A percentile compares a stretch with the other conserved stretches of the same genome.
These are phyloP conservation scores for Takifugu rubripes DNA, from an alignment of 2,797 vertebrate genomes.

Conservation along the genomic window DNA sequence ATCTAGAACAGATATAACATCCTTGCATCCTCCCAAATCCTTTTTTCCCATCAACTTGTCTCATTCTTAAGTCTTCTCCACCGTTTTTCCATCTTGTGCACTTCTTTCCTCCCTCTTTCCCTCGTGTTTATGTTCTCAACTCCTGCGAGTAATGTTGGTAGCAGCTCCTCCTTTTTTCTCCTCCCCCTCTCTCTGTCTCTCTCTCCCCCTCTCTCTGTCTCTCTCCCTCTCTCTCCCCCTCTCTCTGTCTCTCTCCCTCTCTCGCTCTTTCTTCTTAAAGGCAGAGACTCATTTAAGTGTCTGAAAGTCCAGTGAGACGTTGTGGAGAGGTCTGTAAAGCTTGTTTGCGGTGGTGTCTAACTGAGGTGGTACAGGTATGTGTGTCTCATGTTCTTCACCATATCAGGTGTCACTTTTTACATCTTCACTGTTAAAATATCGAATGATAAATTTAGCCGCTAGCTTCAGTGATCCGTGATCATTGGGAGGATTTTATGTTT, in stretches of 20 bases:
- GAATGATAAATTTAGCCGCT: neutral
- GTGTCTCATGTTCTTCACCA: neutral
- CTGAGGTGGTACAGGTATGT: constrained; percentile 36
- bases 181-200: constrained; percentile 5
- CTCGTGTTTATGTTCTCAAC: constrained; percentile 46
- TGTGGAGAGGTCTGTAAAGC: constrained; percentile 10
- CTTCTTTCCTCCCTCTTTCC: too few relatives aligned
- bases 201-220: neutral
- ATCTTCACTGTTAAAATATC: neutral
- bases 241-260: constrained; percentile 1
- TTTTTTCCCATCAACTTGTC: too few relatives aligned
- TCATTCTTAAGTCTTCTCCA: neutral
- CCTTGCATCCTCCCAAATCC: too few relatives aligned
- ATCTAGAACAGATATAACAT: too few relatives aligned
- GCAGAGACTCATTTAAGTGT: constrained; percentile 21
- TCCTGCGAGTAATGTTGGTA: constrained; percentile 25
- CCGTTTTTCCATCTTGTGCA: neutral
- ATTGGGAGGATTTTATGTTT: too few relatives aligned
- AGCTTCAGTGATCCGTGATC: too few relatives aligned
- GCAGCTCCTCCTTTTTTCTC: constrained; percentile 3
- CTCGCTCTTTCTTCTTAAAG: constrained; percentile 2
- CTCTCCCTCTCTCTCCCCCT: neutral
- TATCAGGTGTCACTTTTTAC: neutral
- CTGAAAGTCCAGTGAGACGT: constrained; percentile 2
- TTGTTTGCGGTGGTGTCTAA: constrained; percentile 12